phyloP scores from a whole-genome alignment of 2,888 invertebrate species.

The Drosophila anomelani region DNA sequence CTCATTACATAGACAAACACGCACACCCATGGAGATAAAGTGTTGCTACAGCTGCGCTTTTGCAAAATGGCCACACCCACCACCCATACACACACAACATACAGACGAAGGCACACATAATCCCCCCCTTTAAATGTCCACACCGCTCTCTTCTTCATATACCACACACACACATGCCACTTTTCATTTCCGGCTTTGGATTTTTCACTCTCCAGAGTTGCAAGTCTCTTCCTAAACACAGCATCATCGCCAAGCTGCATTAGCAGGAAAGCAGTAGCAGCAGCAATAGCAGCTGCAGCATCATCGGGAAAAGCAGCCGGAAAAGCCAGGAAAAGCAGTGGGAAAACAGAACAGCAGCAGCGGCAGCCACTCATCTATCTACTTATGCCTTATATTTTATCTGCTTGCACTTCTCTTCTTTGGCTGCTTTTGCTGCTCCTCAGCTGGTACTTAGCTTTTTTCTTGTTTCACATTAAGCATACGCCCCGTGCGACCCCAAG shows the following conservation, averaged over 20 bases:
- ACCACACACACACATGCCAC: constrained; percentile 58
- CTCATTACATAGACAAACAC: constrained; percentile 77
- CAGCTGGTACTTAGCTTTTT: constrained; percentile 9
- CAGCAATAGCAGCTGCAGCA: background rate
- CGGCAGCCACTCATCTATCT: constrained; percentile 65
- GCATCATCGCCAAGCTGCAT: constrained; percentile 38
- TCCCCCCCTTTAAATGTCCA: constrained; percentile 14
- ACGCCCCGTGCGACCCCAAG: constrained; percentile 39
- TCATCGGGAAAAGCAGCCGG: constrained; percentile 10
- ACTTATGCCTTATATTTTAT: constrained; percentile 70
- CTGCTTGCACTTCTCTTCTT: constrained; percentile 37
- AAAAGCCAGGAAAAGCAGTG: constrained; percentile 17
- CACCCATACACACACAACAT: constrained; percentile 19
- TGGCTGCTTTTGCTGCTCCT: constrained; percentile 10
- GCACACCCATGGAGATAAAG: constrained; percentile 52
- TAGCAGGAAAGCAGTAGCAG: constrained; percentile 25
- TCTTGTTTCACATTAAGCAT: constrained; percentile 52
- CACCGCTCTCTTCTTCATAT: constrained; percentile 6
- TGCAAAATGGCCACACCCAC: constrained; percentile 67
- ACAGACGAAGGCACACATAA: background rate
- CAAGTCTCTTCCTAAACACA: constrained; percentile 32
- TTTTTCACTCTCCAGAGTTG: constrained; percentile 44
- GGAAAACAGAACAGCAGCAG: constrained; percentile 9
- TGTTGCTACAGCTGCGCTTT: constrained; percentile 76
- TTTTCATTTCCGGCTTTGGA: constrained; percentile 73